Evolutionary conservation across 2,797 vertebrate genomes (phyloP).

Genomic region (Melopsittacus undulatus): DNA sequence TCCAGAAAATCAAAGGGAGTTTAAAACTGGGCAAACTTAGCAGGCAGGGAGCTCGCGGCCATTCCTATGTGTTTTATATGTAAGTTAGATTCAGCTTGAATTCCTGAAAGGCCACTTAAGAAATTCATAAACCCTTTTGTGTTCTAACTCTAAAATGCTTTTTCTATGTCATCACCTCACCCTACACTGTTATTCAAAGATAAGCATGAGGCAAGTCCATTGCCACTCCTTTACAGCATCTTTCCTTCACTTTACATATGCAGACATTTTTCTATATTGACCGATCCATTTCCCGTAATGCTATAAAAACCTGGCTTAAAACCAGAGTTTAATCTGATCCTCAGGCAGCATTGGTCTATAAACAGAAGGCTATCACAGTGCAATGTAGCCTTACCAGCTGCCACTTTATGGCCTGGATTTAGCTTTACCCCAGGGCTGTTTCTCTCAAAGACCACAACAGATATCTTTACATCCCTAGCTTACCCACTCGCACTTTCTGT

Average conservation of each 20-base stretch:
- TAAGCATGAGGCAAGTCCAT: background rate
- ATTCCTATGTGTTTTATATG: background rate
- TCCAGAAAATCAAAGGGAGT: background rate
- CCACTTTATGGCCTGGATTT: conserved; percentile 6
- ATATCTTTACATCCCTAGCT: background rate
- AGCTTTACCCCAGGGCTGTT: background rate
- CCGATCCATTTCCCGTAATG: background rate
- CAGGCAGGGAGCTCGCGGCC: background rate
- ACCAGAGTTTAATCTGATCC: conserved; percentile 10
- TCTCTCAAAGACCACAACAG: background rate
- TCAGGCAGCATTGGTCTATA: background rate
- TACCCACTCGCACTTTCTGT: background rate
- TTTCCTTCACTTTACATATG: background rate
- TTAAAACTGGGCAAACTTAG: background rate
- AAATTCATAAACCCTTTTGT: background rate
- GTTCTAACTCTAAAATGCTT: background rate
- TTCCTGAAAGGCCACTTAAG: background rate
- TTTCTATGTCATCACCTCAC: background rate
- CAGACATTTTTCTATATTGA: background rate
- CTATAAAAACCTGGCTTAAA: conserved; percentile 35
- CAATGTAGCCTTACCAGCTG: background rate
- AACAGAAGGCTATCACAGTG: conserved; percentile 12
- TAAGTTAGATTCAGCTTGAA: background rate
- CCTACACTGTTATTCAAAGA: background rate
- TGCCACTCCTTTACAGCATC: background rate